Conservation (phyloP, 2,797 vertebrate species). For the Mionectes olivaceus region DNA sequence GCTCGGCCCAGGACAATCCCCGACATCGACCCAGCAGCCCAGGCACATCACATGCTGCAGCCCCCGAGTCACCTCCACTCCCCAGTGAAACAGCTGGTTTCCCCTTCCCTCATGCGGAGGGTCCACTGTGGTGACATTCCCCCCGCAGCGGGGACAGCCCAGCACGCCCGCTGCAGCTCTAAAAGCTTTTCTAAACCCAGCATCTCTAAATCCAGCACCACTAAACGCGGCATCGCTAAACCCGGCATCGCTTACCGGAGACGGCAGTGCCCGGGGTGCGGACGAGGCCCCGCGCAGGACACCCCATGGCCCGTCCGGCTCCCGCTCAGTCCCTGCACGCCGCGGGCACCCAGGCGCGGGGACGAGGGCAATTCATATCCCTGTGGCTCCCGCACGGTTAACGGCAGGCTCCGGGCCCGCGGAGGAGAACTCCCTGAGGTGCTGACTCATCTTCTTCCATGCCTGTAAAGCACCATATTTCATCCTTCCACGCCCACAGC, state of each 20-base stretch:
- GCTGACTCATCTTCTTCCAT: slow-evolving; percentile 65
- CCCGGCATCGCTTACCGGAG: slow-evolving; percentile 10
- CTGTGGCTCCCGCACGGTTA: neutral
- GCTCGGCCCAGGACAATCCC: neutral
- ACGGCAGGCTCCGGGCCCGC: slow-evolving; percentile 32
- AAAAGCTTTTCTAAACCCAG: neutral
- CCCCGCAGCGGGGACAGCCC: neutral
- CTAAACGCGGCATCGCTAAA: neutral
- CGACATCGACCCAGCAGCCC: neutral
- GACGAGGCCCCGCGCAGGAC: neutral
- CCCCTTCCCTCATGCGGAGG: neutral
- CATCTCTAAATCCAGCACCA: neutral
- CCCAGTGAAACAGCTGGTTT: rapidly evolving
- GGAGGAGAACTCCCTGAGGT: slow-evolving; percentile 32
- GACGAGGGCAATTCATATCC: slow-evolving; percentile 2
- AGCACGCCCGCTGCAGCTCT: neutral
- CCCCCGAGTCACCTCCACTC: neutral
- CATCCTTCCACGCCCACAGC: slow-evolving; percentile 54
- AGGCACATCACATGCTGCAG: neutral
- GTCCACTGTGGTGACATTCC: neutral
- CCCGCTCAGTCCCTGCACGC: slow-evolving; percentile 10
- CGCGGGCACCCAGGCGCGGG: neutral
- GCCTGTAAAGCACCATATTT: slow-evolving; percentile 48
- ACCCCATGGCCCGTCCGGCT: slow-evolving; percentile 34
- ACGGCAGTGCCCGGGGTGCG: neutral